Percentiles rank a stretch among this genome's conserved stretches.
These are phyloP conservation scores for Sesamia inferens DNA, from an alignment of 2,888 invertebrate species.

Conservation along the genomic window DNA sequence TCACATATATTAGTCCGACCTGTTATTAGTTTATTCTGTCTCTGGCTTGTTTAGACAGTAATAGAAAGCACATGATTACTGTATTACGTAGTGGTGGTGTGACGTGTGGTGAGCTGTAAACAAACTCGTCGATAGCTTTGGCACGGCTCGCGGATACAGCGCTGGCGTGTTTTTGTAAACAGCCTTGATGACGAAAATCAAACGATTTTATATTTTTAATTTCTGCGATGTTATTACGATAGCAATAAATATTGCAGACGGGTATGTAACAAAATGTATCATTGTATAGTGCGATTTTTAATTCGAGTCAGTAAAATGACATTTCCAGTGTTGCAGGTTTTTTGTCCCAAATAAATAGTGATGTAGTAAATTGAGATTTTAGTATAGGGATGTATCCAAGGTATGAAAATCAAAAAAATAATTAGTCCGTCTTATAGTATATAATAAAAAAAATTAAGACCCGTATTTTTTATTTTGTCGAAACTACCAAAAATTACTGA, in stretches of 20 bases:
- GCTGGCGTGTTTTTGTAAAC: slow-evolving; percentile 59
- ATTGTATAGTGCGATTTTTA: no score
- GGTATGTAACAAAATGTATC: neutral
- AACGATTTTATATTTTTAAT: slow-evolving; percentile 1
- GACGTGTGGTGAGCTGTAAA: slow-evolving; percentile 41
- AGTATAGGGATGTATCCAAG: no score
- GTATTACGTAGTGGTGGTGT: slow-evolving; percentile 29
- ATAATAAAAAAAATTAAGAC: no score
- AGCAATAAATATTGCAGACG: neutral
- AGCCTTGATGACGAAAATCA: slow-evolving; percentile 35
- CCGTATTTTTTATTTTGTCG: no score
- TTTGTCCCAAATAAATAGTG: no score
- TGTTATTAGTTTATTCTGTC: neutral
- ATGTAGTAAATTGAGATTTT: no score
- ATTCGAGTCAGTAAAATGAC: no score
- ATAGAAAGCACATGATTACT: slow-evolving; percentile 11
- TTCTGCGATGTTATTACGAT: slow-evolving; percentile 4
- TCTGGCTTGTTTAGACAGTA: slow-evolving; percentile 24
- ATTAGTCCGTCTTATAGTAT: no score
- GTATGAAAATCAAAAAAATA: no score
- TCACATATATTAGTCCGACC: neutral
- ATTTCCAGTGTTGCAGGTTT: no score
- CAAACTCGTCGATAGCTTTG: slow-evolving; percentile 53
- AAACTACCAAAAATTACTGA: no score
- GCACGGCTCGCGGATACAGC: slow-evolving; percentile 48